Conservation (phyloP, 2,888 invertebrate genomes). For the Eumerus sabulonum region DNA sequence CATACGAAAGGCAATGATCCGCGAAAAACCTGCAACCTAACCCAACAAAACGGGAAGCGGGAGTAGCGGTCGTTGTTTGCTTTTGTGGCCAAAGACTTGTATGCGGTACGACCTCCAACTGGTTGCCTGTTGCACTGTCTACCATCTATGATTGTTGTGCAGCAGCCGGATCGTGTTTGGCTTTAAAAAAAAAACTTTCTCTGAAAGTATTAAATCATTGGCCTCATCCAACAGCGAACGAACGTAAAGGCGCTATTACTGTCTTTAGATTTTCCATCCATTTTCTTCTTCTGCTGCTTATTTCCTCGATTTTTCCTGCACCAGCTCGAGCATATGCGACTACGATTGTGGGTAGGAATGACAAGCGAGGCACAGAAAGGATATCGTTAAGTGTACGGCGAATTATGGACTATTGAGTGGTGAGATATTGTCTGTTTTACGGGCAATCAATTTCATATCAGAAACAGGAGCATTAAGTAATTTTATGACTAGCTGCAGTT, state of each 20-base stretch:
- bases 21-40: conserved; percentile 30
- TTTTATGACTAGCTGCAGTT: no score
- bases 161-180: conserved; percentile 41
- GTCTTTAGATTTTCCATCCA: not conserved
- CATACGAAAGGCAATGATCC: conserved; percentile 64
- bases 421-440: no score
- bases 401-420: no score
- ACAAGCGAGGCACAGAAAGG: no score
- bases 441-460: no score
- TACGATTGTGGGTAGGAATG: no score
- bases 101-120: conserved; percentile 60
- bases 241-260: conserved; percentile 38
- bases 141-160: not conserved
- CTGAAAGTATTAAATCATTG: conserved; percentile 65
- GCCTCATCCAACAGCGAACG: conserved; percentile 65
- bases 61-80: conserved; percentile 39
- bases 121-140: conserved; percentile 28
- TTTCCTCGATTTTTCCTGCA: no score
- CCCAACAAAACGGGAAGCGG: conserved; percentile 46
- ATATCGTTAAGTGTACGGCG: no score
- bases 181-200: conserved; percentile 47
- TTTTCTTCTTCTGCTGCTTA: no score
- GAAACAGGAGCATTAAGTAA: no score
- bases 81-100: conserved; percentile 45
- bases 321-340: not conserved